phyloP scores from a whole-genome alignment of 2,888 invertebrate species.

The Drosophila macrospina region DNA sequence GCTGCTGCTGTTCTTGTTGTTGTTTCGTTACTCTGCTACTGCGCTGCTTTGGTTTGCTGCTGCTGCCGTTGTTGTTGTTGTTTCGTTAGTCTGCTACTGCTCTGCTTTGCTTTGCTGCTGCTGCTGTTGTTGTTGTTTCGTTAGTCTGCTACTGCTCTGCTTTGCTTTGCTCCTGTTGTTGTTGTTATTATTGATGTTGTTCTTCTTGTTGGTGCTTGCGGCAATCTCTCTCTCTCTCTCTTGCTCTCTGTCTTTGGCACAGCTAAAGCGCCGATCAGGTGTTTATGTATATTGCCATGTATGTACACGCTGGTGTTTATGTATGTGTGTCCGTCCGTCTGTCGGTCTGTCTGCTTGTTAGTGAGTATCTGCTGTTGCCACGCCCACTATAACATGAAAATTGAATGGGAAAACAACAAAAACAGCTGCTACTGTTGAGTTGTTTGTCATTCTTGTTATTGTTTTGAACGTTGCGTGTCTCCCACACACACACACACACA shows the following conservation, averaged over 20 bases:
- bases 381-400: conserved; percentile 41
- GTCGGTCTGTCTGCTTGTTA: conserved; percentile 12
- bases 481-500: conserved; percentile 12
- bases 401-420: conserved; percentile 45
- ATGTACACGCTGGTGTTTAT: not conserved
- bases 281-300: conserved; percentile 10
- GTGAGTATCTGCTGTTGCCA: conserved; percentile 40
- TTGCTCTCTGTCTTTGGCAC: not conserved
- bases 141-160: not conserved
- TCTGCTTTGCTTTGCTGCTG: no score
- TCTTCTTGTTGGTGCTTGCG: no score
- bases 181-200: no score
- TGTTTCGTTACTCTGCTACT: no score
- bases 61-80: conserved; percentile 6
- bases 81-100: not conserved
- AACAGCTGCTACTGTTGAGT: conserved; percentile 42
- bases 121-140: not conserved
- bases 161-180: not conserved
- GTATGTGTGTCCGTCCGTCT: conserved; percentile 10
- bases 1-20: conserved; percentile 3
- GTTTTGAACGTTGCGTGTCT: conserved; percentile 69
- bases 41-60: no score
- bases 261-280: conserved; percentile 41
- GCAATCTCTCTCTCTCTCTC: not conserved
- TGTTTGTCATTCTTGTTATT: conserved; percentile 71